Evolutionary conservation across 2,797 vertebrate genomes (phyloP), one percentile per base, ranked within the genome.

Genomic region (Ceyx erithaca): DNA sequence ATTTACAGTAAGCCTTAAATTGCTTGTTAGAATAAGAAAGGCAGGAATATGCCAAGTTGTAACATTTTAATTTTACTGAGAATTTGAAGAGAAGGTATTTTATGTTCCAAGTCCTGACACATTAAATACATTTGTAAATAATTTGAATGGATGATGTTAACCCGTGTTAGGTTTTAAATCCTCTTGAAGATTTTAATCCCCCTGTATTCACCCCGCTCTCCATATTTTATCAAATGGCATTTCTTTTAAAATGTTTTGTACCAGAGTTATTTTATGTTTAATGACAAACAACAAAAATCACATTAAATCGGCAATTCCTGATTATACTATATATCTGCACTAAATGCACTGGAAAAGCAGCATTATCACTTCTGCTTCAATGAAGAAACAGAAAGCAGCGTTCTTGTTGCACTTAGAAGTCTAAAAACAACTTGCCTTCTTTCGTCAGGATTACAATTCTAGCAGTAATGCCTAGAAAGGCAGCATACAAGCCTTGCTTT

Each of bases 1-100:
- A 95, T 96, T 95, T 96, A 81, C 93, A 92, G 87, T 80, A 92
- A 95, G 92, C 72, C 58, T 96, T 93, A 94, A 95, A 86, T 95
- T 94, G 85, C 43, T 21, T 92, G 62, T 94, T 96, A 94, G 88
- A 93, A 80, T 89, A 93, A 92, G 88, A 94, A 93, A 95, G 92
- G 43, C 58, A 61, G 81, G 82, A 87, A 85, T 93, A 93, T 93
- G 82, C 89, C 80, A 92, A 85, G 85, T 94, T 94, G 80, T 95
- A 95, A 83, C 73, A 73, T 88, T 93, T 90, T 95, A 93, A 96
- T 95, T 95, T 94, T 92, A 80, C 75, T 92, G 95, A 79, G 62
- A 79, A 91, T 96, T 94, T 93, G 73, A 91, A 80, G 19, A 51
- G 86, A 49, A 92, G 66, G 48, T 89, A 79, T 96, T 95, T 96